These are phyloP conservation scores for Henricia sp. DNA, from an alignment of 53 echinoderm and acorn worm species.

Conservation along the genomic window DNA sequence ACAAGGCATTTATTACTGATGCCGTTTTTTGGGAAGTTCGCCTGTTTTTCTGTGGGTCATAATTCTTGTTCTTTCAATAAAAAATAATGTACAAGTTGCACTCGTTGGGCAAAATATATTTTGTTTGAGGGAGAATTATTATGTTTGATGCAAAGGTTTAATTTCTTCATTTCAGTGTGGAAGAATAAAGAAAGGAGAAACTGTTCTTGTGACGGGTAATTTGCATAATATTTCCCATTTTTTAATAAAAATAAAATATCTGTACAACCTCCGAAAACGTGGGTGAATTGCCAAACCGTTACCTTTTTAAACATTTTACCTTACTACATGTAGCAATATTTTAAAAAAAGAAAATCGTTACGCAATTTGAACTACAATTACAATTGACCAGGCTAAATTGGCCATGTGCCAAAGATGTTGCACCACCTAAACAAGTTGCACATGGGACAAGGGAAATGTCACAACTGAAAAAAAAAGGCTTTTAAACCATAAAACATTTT, in stretches of 20 bases:
- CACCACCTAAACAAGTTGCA: no score
- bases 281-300: not conserved
- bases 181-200: slow-evolving; percentile 77
- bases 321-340: no score
- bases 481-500: no score
- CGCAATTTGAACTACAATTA: not conserved
- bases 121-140: no score
- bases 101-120: not conserved
- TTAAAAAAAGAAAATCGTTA: not conserved
- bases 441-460: no score
- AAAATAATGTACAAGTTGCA: not conserved
- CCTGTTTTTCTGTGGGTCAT: no score
- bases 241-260: not conserved
- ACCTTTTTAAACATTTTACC: no score
- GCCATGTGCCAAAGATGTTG: not conserved
- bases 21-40: not conserved
- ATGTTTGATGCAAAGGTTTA: no score
- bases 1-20: not conserved
- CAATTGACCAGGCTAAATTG: not conserved
- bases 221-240: not conserved
- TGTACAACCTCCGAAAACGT: not conserved
- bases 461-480: no score
- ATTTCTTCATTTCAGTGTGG: slow-evolving; percentile 60
- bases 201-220: slow-evolving; percentile 89
- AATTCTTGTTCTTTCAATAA: not conserved